Conservation (phyloP, 2,888 invertebrate species). For the Dorcus parallelipipedus region DNA sequence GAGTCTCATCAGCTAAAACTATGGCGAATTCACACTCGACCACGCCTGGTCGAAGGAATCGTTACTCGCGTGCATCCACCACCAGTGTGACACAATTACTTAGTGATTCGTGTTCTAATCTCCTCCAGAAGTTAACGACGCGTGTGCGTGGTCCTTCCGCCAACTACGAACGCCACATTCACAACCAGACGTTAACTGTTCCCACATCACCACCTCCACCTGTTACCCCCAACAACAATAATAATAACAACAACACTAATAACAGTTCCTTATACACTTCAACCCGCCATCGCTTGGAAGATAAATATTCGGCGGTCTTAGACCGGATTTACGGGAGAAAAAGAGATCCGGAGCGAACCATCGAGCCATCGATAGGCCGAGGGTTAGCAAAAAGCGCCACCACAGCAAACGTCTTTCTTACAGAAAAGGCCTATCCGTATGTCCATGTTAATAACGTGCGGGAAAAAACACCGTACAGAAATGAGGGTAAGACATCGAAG, state of each 20-base stretch:
- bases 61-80: slow-evolving; percentile 76
- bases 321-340: slow-evolving; percentile 65
- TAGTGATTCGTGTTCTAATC: slow-evolving; percentile 81
- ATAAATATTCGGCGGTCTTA: slow-evolving; percentile 74
- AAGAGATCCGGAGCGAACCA: slow-evolving; percentile 63
- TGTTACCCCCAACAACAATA: slow-evolving; percentile 34
- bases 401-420: slow-evolving; percentile 60
- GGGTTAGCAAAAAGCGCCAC: slow-evolving; percentile 67
- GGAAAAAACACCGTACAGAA: slow-evolving; percentile 61
- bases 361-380: slow-evolving; percentile 59
- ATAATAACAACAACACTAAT: background rate
- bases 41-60: slow-evolving; percentile 57
- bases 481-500: slow-evolving; percentile 3
- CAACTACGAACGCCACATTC: slow-evolving; percentile 47
- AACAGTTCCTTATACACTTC: slow-evolving; percentile 12
- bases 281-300: slow-evolving; percentile 67
- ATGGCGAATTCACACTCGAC: slow-evolving; percentile 41
- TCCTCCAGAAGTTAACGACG: slow-evolving; percentile 74
- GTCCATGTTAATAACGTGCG: slow-evolving; percentile 48
- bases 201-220: no score
- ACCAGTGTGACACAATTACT: slow-evolving; percentile 82
- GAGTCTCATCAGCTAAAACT: background rate
- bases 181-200: slow-evolving; percentile 45
- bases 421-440: slow-evolving; percentile 65
- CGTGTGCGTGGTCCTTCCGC: slow-evolving; percentile 74